These are phyloP conservation scores for human DNA, from an alignment of 2,113 vertebrate species.

Conservation along the genomic window GRCh38 chr9:97242501-97243000, in stretches of 20 bases:
- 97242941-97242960: neutral
- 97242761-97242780: neutral
- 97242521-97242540: neutral
- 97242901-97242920: neutral
- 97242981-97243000: neutral
- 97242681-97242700: neutral
- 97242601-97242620: neutral
- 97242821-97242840: neutral
- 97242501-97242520: neutral
- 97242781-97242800: neutral
- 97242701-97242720: neutral
- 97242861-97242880: neutral
- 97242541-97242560: neutral
- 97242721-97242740: neutral
- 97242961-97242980: neutral
- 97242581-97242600: neutral
- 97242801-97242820: neutral
- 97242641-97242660: conserved; percentile 1
- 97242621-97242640: neutral
- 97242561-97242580: neutral
- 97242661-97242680: neutral
- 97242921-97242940: neutral
- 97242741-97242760: neutral
- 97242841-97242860: neutral
- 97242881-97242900: neutral